Evolutionary conservation across 2,113 vertebrate genomes (phyloP).

Genomic region (Tympanuchus pallidicinctus): DNA sequence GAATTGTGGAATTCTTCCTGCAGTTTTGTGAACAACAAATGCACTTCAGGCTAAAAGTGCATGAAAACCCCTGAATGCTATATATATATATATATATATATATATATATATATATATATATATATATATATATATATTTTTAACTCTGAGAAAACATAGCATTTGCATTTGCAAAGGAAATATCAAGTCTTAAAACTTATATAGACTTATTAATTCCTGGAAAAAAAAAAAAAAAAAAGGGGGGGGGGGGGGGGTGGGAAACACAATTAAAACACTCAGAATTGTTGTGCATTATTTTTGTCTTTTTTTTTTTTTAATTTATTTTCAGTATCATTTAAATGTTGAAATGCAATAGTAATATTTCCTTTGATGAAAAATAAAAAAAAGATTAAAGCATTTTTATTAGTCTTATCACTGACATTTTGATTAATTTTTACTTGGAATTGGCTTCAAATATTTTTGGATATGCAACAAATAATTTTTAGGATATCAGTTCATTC

Average conservation of each 20-base stretch:
- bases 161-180: not conserved
- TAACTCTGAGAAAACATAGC: not conserved
- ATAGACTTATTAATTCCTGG: not conserved
- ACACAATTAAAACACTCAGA: too few relatives aligned
- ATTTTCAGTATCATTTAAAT: not conserved
- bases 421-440: not conserved
- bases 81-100: too few relatives aligned
- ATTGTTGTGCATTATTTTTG: not conserved
- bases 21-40: not conserved
- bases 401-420: not conserved
- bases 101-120: too few relatives aligned
- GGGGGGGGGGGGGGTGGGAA: too few relatives aligned
- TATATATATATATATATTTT: too few relatives aligned
- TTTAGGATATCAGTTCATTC: not conserved
- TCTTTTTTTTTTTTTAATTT: not conserved
- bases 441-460: not conserved
- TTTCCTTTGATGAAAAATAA: accelerated
- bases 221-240: not conserved
- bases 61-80: not conserved
- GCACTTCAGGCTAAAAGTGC: not conserved
- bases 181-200: not conserved
- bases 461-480: not conserved
- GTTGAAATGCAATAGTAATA: not conserved
- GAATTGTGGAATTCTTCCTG: not conserved
- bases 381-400: not conserved